Percentiles rank a stretch among this genome's conserved stretches.
phyloP scores from a whole-genome alignment of 2,113 vertebrate species.

The Mesembrinibis cayennensis region DNA sequence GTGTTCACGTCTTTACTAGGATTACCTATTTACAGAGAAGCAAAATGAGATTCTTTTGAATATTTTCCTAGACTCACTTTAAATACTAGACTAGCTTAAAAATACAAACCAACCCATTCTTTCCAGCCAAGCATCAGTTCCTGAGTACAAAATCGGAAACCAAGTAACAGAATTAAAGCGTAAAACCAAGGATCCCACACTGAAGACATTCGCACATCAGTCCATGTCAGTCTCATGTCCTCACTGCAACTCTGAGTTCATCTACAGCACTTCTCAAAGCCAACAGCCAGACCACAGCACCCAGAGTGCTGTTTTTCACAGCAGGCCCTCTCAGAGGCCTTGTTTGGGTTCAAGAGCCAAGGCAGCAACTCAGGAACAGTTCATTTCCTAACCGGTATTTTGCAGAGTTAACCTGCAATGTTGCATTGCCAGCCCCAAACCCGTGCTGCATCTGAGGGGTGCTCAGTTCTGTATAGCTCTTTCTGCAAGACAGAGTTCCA shows the following conservation, averaged over 20 bases:
- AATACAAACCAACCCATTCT: background rate
- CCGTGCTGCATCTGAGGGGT: background rate
- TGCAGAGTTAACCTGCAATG: background rate
- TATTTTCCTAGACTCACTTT: background rate
- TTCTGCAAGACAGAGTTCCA: background rate
- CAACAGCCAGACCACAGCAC: background rate
- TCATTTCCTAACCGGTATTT: background rate
- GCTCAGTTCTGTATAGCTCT: background rate
- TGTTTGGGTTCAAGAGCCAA: background rate
- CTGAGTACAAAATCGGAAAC: background rate
- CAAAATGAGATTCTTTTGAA: background rate
- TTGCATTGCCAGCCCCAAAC: background rate
- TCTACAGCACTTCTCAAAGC: background rate
- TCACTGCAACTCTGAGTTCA: background rate
- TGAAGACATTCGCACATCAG: background rate
- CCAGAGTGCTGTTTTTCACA: background rate
- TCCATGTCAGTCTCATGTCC: background rate
- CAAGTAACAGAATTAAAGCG: background rate
- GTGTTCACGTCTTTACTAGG: background rate
- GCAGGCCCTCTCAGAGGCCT: background rate
- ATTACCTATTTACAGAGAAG: background rate
- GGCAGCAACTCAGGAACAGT: background rate
- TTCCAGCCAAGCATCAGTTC: background rate
- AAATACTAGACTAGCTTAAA: background rate
- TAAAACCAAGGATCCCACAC: background rate